Percentiles rank a stretch among this genome's conserved stretches.
phyloP scores from a whole-genome alignment of 2,797 vertebrate species.

The Galagoides demidoff region DNA sequence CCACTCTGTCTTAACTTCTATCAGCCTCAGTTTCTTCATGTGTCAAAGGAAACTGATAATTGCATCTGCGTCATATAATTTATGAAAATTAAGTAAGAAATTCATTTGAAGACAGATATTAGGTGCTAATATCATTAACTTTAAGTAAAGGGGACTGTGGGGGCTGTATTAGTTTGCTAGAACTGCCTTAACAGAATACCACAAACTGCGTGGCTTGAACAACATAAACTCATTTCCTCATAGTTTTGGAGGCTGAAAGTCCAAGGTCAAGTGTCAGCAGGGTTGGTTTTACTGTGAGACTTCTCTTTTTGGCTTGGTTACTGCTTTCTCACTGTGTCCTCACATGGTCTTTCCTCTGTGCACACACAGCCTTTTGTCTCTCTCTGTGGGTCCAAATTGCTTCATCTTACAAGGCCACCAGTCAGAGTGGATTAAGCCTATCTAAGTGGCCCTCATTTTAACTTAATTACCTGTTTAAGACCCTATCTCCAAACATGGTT shows the following conservation, averaged over 20 bases:
- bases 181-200: neutral
- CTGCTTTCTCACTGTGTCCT: neutral
- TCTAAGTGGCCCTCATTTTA: neutral
- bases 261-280: neutral
- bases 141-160: neutral
- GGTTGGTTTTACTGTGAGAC: neutral
- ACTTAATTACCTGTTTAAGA: neutral
- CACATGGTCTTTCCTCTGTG: neutral
- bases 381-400: neutral
- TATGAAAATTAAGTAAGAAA: neutral
- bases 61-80: neutral
- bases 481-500: neutral
- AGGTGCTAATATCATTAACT: neutral
- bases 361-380: rapidly evolving
- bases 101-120: neutral
- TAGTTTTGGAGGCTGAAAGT: neutral
- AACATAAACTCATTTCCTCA: neutral
- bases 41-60: neutral
- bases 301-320: neutral
- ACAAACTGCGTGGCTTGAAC: neutral
- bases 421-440: neutral
- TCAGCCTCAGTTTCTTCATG: neutral
- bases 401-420: neutral
- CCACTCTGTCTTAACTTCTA: neutral
- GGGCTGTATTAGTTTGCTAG: neutral